Conservation (phyloP, 2,888 invertebrate genomes). For the Glyphotaelius pellucidus region DNA sequence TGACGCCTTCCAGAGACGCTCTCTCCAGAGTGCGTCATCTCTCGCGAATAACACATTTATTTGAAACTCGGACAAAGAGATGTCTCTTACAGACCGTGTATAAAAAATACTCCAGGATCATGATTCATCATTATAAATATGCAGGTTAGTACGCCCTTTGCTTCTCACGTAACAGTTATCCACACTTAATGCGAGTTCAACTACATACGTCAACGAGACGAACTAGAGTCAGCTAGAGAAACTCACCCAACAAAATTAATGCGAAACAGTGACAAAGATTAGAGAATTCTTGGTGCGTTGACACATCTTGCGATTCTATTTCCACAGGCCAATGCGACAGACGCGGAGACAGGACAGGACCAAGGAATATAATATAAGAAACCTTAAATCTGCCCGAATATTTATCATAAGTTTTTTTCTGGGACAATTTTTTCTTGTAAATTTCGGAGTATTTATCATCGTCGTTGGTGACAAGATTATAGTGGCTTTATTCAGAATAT, state of each 20-base stretch:
- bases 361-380: neutral
- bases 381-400: neutral
- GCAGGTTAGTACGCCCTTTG: neutral
- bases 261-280: constrained; percentile 39
- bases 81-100: too few species aligned
- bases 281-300: constrained; percentile 57
- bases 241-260: constrained; percentile 32
- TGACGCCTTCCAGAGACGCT: neutral
- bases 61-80: neutral
- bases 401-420: neutral
- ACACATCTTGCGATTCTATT: constrained; percentile 59
- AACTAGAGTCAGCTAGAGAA: neutral
- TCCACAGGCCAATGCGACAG: constrained; percentile 46
- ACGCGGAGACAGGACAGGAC: constrained; percentile 11
- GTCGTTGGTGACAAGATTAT: too few species aligned
- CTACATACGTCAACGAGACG: too few species aligned
- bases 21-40: neutral
- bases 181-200: neutral
- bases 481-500: too few species aligned
- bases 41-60: neutral
- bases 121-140: neutral
- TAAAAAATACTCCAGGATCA: neutral
- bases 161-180: neutral
- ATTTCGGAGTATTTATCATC: too few species aligned
- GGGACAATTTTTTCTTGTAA: too few species aligned